Percentiles rank a stretch among this genome's conserved stretches.
phyloP scores from a whole-genome alignment of 1,140 invertebrate species.

The Varroa destructor region DNA sequence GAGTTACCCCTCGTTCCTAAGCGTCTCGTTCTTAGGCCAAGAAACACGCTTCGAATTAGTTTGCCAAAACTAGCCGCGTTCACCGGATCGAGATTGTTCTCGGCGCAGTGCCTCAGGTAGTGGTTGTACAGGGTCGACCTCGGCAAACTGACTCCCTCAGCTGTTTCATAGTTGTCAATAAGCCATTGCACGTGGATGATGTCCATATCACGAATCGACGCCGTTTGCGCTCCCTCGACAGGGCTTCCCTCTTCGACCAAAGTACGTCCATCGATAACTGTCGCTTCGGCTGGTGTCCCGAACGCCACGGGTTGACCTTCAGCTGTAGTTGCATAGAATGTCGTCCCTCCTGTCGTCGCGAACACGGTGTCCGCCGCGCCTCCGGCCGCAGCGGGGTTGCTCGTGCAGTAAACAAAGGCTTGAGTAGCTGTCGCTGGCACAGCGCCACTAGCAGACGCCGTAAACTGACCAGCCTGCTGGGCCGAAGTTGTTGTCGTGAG shows the following conservation, averaged over 20 bases:
- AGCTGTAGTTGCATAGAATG: conserved; percentile 14
- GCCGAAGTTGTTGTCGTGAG: neutral
- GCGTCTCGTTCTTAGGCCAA: conserved; percentile 78
- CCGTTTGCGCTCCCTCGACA: neutral
- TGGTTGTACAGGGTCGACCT: conserved; percentile 91
- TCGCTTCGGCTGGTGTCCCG: conserved; percentile 7
- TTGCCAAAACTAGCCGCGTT: conserved; percentile 99
- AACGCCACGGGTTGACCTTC: conserved; percentile 16
- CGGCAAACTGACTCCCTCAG: conserved; percentile 89
- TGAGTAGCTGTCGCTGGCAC: conserved; percentile 2
- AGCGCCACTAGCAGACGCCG: neutral
- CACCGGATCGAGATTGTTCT: conserved; percentile 88
- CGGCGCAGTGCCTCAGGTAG: conserved; percentile 83
- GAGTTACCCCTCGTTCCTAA: conserved; percentile 97
- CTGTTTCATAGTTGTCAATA: conserved; percentile 92
- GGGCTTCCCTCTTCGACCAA: conserved; percentile 9
- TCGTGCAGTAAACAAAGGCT: conserved; percentile 21
- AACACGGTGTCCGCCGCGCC: conserved; percentile 22
- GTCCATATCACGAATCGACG: conserved; percentile 18
- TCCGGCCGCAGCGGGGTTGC: neutral
- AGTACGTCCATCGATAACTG: conserved; percentile 12
- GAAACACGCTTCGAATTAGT: conserved; percentile 90
- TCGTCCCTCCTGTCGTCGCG: neutral
- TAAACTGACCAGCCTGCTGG: too few relatives aligned
- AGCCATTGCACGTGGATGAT: conserved; percentile 77